Conservation (phyloP, 1,140 invertebrate species). For the Drosophila kepulauana region DNA sequence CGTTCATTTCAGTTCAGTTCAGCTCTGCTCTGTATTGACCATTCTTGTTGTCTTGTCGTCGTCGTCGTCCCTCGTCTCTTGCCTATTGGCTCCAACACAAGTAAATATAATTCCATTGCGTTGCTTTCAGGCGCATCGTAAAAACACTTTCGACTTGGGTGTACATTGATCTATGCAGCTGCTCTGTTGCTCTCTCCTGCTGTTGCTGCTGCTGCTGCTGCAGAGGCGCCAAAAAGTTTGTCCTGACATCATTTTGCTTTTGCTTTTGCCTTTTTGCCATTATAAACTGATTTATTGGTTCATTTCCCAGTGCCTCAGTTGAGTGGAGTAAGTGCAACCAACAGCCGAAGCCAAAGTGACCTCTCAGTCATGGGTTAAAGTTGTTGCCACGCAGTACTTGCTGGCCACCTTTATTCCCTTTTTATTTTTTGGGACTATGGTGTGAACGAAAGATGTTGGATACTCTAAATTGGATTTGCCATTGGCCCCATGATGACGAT, state of each 20-base stretch:
- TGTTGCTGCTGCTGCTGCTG: constrained; percentile 14
- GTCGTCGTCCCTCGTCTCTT: not conserved
- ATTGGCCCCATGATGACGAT: constrained; percentile 39
- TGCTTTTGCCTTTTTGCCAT: constrained; percentile 59
- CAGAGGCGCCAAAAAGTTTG: constrained; percentile 67
- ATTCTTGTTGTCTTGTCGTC: too few species aligned
- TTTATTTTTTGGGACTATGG: not conserved
- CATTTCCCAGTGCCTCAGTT: constrained; percentile 61
- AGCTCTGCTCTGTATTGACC: too few species aligned
- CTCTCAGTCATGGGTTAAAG: constrained; percentile 28
- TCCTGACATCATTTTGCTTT: constrained; percentile 54
- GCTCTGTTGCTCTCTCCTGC: constrained; percentile 5
- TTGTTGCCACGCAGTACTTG: constrained; percentile 17
- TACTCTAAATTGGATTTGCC: constrained; percentile 70
- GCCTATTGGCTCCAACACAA: constrained; percentile 40
- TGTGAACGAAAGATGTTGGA: constrained; percentile 4
- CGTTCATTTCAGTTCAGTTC: not conserved
- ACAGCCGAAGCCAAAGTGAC: constrained; percentile 29
- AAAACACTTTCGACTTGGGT: constrained; percentile 65
- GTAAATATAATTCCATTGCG: constrained; percentile 62
- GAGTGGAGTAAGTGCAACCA: constrained; percentile 49
- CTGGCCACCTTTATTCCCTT: not conserved
- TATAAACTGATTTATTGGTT: constrained; percentile 83
- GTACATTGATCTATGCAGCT: constrained; percentile 59
- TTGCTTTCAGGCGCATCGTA: constrained; percentile 28